Conservation (phyloP, 2,888 invertebrate species). For the Drosophila dives region DNA sequence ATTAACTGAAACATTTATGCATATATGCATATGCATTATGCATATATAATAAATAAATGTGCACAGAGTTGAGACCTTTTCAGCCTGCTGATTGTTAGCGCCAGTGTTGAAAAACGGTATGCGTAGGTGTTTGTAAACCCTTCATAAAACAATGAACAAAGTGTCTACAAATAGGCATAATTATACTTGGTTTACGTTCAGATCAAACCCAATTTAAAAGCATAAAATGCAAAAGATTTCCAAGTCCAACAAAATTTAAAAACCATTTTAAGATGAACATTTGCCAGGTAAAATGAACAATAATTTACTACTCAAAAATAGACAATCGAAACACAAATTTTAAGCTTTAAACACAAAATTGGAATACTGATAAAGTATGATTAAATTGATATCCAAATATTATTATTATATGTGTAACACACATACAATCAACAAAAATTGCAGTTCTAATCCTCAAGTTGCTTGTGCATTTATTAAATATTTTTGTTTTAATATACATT, state of each 20-base stretch:
- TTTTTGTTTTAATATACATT: background rate
- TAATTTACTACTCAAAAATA: background rate
- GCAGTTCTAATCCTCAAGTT: background rate
- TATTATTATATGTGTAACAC: background rate
- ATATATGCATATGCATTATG: background rate
- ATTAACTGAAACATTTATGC: conserved; percentile 21
- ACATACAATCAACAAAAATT: background rate
- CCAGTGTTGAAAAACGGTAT: background rate
- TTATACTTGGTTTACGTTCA: background rate
- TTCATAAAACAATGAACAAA: too few species aligned
- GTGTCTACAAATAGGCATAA: background rate
- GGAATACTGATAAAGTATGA: background rate
- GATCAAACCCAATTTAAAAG: background rate
- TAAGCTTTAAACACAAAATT: background rate
- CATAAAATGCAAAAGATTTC: background rate
- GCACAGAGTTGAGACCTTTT: background rate
- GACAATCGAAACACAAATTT: background rate
- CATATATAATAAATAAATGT: background rate
- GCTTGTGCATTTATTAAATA: background rate
- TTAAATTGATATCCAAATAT: background rate
- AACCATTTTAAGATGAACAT: background rate
- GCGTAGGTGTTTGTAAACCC: too few species aligned
- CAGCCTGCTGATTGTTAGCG: background rate
- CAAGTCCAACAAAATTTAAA: background rate
- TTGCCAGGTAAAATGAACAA: background rate